Base-by-base conservation (phyloP, 2,113 vertebrate genomes). In the Platichthys flesus region DNA sequence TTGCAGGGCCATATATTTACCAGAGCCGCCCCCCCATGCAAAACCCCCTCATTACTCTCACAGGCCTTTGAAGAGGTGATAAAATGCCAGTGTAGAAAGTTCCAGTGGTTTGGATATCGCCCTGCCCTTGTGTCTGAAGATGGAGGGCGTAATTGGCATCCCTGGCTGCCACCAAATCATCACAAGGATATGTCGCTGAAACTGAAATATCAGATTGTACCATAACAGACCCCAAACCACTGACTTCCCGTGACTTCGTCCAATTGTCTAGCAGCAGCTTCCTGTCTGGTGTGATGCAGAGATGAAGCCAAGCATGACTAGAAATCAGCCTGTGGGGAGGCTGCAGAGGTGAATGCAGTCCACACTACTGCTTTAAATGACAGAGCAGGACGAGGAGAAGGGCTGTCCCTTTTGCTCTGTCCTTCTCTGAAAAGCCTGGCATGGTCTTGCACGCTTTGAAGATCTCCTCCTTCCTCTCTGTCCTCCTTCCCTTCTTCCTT, bases 1-100 rank as follows among this genome's bases (percentile, higher is more conserved):
- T 76, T 5, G 23, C 72, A 40, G 23, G 68, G 68, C 81, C 84
- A 85, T 92, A 72, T 90, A 90, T 89, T 90, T 92, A 91, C 86
- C 87, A 49, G 35, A 21, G 24, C 35, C 54, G 5, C 47, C 72
- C 23, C 47, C 49, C 59, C 72, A 42, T 14, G 1, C 56, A 20
- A 35, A 78, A 80, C 67, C 83, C 77, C 61, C 58, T 89, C 76
- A 89, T 90, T 92, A 88, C 80, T 61, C 73, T 24, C 3, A 8
- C 26, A 71, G 54, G 67, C 62, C 69, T 86, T 90, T 90, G 81
- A 88, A 81, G 87, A 81, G 82, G 67, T 89, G 87, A 88, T 89
- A 78, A 87, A 85, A 85, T 86, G 88, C 84, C 74, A 52, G 62
- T 79, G 83, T 81, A 72, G 78, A 85, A 81, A 71, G 76, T 85